These are phyloP conservation scores for Protaetia brevitarsis DNA, from an alignment of 1,140 invertebrate genomes.

Conservation along the genomic window DNA sequence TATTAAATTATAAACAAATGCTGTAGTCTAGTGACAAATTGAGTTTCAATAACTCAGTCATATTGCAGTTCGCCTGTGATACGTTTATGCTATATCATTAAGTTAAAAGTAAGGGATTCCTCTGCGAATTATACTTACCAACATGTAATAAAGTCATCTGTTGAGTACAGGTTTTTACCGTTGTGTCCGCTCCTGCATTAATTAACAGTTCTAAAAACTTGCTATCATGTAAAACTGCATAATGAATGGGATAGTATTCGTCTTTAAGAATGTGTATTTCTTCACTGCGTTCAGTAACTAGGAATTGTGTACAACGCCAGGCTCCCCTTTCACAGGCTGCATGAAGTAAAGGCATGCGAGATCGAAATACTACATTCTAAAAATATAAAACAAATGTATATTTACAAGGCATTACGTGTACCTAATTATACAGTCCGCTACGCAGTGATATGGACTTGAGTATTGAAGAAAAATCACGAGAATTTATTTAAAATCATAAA, in stretches of 20 bases:
- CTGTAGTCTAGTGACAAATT: too few relatives aligned
- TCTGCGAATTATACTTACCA: constrained; percentile 43
- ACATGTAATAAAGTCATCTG: constrained; percentile 71
- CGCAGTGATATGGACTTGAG: too few relatives aligned
- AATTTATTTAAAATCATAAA: too few relatives aligned
- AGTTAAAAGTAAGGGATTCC: not conserved
- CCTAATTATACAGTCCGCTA: too few relatives aligned
- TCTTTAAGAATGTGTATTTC: constrained; percentile 73
- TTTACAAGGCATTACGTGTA: not conserved
- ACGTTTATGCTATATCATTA: too few relatives aligned
- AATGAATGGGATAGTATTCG: constrained; percentile 74
- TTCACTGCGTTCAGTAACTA: constrained; percentile 61
- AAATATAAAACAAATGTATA: constrained; percentile 16
- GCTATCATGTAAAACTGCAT: constrained; percentile 65
- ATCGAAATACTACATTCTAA: constrained; percentile 52
- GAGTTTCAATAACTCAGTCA: too few relatives aligned
- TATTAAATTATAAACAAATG: too few relatives aligned
- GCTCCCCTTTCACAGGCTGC: constrained; percentile 67
- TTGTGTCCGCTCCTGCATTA: constrained; percentile 62
- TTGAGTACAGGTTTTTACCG: constrained; percentile 67
- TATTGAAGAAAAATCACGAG: too few relatives aligned
- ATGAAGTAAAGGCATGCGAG: constrained; percentile 59
- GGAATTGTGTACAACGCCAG: constrained; percentile 67
- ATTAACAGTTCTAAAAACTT: constrained; percentile 67
- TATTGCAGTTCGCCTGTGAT: too few relatives aligned